Evolutionary conservation across 2,888 invertebrate genomes (phyloP), one percentile per base, ranked within the genome.

Genomic region (Sicus ferrugineus): DNA sequence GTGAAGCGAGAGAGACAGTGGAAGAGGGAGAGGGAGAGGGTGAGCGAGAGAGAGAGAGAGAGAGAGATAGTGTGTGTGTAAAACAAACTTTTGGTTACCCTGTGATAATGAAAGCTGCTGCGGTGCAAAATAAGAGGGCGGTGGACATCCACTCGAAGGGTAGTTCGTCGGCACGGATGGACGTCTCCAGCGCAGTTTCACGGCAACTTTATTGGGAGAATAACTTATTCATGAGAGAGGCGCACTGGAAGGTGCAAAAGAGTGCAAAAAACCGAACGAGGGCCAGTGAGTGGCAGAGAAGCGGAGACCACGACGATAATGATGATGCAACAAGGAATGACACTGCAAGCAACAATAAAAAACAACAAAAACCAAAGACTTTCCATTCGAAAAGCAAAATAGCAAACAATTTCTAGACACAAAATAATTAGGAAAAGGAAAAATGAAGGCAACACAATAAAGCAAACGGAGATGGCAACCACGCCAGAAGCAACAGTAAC

Each of bases 151-250:
- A 46, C n/a, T 46, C n/a, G 19, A n/a, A n/a, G n/a, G n/a, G n/a
- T n/a, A n/a, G n/a, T n/a, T 46, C 46, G 46, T 46, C 46, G 14
- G 9, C 46, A 46, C 19, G 46, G 19, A 46, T 46, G 46, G n/a
- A 46, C 46, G n/a, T 46, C 9, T 19, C n/a, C 46, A 46, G 14
- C 46, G n/a, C 19, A 46, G n/a, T 14, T n/a, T 46, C 19, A 19
- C 19, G 19, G 9, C 14, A 46, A 46, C 5, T 34, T 46, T 46
- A n/a, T 16, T n/a, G 46, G 16, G 14, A 28, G 11, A 54, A 54
- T 54, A 54, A 54, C 54, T 54, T 54, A 54, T 28, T 54, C 54
- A 28, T 54, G 54, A 54, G 54, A 46, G n/a, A 42, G 42, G 42
- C 16, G 4, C 7, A 42, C 16, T n/a, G n/a, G n/a, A 42, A 42